These are phyloP conservation scores for Phylloscopus trochilus DNA, from an alignment of 2,113 vertebrate genomes.

Conservation along the genomic window DNA sequence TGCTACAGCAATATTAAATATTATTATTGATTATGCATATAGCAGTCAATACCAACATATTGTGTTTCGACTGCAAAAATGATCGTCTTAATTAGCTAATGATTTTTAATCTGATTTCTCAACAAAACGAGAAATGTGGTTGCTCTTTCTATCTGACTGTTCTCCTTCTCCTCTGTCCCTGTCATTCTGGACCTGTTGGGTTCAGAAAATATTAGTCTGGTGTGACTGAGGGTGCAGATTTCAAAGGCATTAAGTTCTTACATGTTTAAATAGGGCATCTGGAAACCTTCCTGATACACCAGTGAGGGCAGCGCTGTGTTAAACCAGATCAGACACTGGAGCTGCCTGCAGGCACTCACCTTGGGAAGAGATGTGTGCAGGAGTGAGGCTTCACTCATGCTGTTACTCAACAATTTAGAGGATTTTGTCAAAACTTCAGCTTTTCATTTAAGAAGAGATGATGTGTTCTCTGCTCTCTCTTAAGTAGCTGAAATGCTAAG, in stretches of 20 bases:
- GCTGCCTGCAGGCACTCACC: neutral
- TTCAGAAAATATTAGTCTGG: neutral
- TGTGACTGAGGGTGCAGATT: neutral
- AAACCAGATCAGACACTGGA: neutral
- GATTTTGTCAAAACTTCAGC: neutral
- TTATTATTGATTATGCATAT: conserved; percentile 41
- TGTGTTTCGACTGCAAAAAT: conserved; percentile 12
- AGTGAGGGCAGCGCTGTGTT: neutral
- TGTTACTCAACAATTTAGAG: neutral
- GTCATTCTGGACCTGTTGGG: neutral
- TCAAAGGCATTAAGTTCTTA: neutral
- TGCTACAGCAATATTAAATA: neutral
- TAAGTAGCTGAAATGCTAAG: neutral
- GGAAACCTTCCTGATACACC: neutral
- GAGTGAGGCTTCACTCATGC: neutral
- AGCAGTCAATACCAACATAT: conserved; percentile 9
- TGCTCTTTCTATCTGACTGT: neutral
- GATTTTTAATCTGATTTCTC: conserved; percentile 34
- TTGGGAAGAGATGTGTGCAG: neutral
- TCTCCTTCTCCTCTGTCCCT: neutral
- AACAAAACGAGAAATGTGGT: neutral
- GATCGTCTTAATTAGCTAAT: conserved; percentile 37
- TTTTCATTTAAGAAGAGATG: neutral
- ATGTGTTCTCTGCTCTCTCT: neutral
- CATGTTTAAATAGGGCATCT: neutral